Conservation (phyloP, 2,113 vertebrate species). For the Corydoras sp. region DNA sequence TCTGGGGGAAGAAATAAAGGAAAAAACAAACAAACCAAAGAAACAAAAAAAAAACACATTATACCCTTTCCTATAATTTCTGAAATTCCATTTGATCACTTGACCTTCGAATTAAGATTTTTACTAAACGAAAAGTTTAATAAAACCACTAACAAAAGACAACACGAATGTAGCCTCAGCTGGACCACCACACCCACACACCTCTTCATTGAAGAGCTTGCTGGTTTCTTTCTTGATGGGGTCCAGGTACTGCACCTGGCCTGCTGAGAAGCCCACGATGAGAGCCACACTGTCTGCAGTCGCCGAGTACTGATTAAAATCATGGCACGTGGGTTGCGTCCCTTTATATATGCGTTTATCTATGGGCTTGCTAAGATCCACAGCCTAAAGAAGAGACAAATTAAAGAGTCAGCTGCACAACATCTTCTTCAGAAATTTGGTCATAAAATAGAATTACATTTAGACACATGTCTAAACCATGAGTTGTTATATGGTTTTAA, state of each 20-base stretch:
- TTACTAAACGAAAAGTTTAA: too few species aligned
- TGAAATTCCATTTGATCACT: too few species aligned
- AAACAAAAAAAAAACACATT: background rate
- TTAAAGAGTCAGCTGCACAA: too few species aligned
- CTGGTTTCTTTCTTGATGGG: constrained; percentile 88
- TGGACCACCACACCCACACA: constrained; percentile 39
- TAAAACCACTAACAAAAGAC: too few species aligned
- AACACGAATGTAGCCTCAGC: too few species aligned
- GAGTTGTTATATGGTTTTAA: too few species aligned
- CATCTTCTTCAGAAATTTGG: too few species aligned
- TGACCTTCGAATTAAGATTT: too few species aligned
- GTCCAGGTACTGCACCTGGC: constrained; percentile 86
- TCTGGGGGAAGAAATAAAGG: constrained; percentile 53
- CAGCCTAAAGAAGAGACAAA: constrained; percentile 57
- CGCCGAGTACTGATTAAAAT: constrained; percentile 88
- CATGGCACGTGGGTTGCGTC: constrained; percentile 86
- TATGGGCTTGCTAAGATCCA: constrained; percentile 87
- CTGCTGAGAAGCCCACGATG: constrained; percentile 84
- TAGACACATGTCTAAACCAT: too few species aligned
- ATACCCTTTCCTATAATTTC: too few species aligned
- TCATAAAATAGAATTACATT: too few species aligned
- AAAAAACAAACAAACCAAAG: background rate
- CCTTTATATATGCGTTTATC: constrained; percentile 91
- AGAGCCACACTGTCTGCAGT: constrained; percentile 78
- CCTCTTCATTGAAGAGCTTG: constrained; percentile 90